Evolutionary conservation across 2,797 vertebrate species (phyloP), one percentile per base, ranked within the genome.

Genomic region (Coilia nasus): DNA sequence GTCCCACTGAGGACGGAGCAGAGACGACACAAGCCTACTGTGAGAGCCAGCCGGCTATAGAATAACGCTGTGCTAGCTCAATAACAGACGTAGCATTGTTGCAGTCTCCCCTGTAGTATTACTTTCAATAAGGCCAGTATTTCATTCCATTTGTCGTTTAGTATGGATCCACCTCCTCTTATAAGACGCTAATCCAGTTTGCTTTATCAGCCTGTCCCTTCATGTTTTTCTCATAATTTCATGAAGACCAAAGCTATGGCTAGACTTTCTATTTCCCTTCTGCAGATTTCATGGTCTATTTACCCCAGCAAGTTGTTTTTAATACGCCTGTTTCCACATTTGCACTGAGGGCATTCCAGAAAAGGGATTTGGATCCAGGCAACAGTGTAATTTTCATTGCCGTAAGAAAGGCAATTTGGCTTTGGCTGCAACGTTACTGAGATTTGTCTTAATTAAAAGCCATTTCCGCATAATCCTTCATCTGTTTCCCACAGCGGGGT

Each of bases 381-480:
- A 41, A 78, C 17, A 78, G 31, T 78, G 31, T 78, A 17, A 78
- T 41, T 78, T 78, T 17, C 17, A 78, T 41, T 78, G 71, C 71
- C 41, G 15, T 35, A 23, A 71, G 28, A 71, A 35, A 41, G 35
- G 31, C 17, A 44, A n/a, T n/a, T 4, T 17, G 31, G 21, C n/a
- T 62, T 62, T 78, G 35, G 85, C 47, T 56, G 83, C 50, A 71
- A 84, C 75, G 35, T 84, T 81, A 83, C 71, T 82, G 82, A 62
- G 60, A 83, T 78, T 87, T 81, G 81, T 83, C 84, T 83, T 84
- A 84, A 87, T 87, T 87, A 87, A 87, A 80, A 84, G 67, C 46
- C 14, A 78, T 75, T 80, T 21, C 60, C 23, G 35, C 50, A n/a
- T 82, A 87, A 87, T 87, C 86, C 81, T 50, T 31, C 23, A 56